Evolutionary conservation across 2,797 vertebrate genomes (phyloP).

Genomic region (Botia kubotai): DNA sequence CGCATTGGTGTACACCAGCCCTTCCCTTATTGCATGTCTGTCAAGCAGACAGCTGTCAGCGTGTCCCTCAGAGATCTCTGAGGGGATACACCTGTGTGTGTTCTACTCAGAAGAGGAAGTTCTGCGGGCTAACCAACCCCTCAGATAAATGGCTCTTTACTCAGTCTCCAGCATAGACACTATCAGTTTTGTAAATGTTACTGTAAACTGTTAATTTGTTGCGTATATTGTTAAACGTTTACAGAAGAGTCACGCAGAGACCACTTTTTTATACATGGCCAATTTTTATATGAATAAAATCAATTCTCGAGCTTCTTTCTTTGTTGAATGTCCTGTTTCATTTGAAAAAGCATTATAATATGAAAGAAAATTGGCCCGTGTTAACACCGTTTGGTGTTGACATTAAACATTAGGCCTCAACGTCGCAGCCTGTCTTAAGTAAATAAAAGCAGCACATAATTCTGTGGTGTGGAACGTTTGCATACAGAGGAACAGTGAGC

Average conservation of each 20-base stretch:
- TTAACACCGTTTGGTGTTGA: background rate
- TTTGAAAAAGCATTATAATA: background rate
- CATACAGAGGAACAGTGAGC: constrained; percentile 21
- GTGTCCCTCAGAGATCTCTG: constrained; percentile 51
- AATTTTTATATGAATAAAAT: background rate
- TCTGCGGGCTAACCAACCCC: constrained; percentile 33
- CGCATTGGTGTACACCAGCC: background rate
- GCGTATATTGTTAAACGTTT: background rate
- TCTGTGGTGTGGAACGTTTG: constrained; percentile 11
- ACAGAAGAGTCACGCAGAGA: background rate
- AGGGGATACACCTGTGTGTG: constrained; percentile 73
- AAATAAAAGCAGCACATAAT: background rate
- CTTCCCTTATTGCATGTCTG: constrained; percentile 35
- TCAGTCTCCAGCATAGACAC: background rate
- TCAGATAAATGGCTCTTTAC: background rate
- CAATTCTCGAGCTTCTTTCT: background rate
- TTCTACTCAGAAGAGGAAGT: constrained; percentile 65
- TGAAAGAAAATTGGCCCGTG: background rate
- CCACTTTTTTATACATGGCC: background rate
- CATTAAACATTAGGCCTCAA: background rate
- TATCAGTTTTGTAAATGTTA: background rate
- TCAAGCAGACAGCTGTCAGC: constrained; percentile 40
- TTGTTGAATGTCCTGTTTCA: constrained; percentile 1
- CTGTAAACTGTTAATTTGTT: no score
- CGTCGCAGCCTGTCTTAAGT: background rate